Evolutionary conservation across 2,888 invertebrate species (phyloP), one percentile per base, ranked within the genome.

Genomic region (Philopedon plagiatum): DNA sequence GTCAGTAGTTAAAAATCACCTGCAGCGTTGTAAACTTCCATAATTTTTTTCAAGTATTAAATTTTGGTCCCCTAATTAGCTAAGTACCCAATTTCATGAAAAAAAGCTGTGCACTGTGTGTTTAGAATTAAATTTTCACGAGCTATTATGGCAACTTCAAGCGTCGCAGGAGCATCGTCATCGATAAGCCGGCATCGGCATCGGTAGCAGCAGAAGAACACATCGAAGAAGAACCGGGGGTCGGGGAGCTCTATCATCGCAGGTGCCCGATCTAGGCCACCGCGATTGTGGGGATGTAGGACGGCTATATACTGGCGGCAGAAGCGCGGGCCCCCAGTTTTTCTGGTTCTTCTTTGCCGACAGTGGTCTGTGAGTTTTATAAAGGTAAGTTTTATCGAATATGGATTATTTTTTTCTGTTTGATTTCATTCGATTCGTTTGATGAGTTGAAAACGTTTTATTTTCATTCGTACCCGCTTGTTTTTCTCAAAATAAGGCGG

Each of bases 231-330:
- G 69, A 69, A 46, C n/a, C n/a, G n/a, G 41, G 63, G 64, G 65
- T 71, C 75, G 77, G 76, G 76, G 75, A 56, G 54, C 71, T 61
- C 71, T 63, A 73, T 69, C 75, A 77, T 76, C 76, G 71, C 75
- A 74, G 76, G 74, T 79, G 77, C 70, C 71, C 78, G 73, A 82
- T 80, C 80, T 85, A 85, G 85, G 85, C 85, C 82, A 81, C 75
- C 77, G 76, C 66, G 82, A 81, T 80, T 81, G 85, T 85, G 85
- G 85, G 85, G 85, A 85, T 85, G 84, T 85, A 84, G 84, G 84
- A 79, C 84, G 84, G 82, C 83, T 85, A 86, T 86, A 86, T 83
- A 85, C 85, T 77, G 79, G 37, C 78, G 77, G 75, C 76, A 77
- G 80, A 76, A 73, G 74, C 76, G 77, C 78, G 74, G 76, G 62